These are phyloP conservation scores for Agapetus fuscipes DNA, from an alignment of 2,888 invertebrate species.

Conservation along the genomic window DNA sequence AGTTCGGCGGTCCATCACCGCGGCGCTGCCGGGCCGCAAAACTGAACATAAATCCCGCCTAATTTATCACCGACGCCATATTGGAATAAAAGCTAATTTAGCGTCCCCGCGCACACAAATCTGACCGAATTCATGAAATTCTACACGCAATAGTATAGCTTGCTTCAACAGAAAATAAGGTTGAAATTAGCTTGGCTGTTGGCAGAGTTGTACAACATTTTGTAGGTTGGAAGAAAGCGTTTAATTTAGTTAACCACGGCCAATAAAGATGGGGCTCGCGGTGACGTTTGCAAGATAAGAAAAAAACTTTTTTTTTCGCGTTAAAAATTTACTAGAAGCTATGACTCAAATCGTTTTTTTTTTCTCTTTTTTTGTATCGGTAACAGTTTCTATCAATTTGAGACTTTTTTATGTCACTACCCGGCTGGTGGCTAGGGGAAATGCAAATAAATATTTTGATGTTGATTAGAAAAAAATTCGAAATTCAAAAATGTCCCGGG, in stretches of 20 bases:
- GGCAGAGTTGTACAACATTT: conserved; percentile 2
- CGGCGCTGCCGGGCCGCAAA: too few relatives aligned
- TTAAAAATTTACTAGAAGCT: too few relatives aligned
- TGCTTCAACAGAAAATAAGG: conserved; percentile 3
- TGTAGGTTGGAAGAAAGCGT: conserved; percentile 6
- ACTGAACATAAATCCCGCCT: conserved; percentile 21
- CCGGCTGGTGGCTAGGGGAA: too few relatives aligned
- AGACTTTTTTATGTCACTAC: too few relatives aligned
- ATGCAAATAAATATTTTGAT: too few relatives aligned
- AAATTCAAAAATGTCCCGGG: too few relatives aligned
- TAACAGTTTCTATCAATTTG: too few relatives aligned
- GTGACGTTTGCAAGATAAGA: too few relatives aligned
- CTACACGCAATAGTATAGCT: background rate
- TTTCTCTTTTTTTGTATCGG: too few relatives aligned
- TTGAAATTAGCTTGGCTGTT: conserved; percentile 21
- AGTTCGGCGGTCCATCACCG: too few relatives aligned
- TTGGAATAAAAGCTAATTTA: conserved; percentile 21
- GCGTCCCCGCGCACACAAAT: background rate
- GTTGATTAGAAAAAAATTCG: too few relatives aligned
- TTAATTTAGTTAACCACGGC: conserved; percentile 21
- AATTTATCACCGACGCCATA: conserved; percentile 20
- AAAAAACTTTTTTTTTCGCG: background rate
- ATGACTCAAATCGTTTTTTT: too few relatives aligned
- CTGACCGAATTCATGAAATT: background rate
- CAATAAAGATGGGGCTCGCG: conserved; percentile 20